Conservation (phyloP, 1,140 invertebrate genomes). For the Danaus melanippus region DNA sequence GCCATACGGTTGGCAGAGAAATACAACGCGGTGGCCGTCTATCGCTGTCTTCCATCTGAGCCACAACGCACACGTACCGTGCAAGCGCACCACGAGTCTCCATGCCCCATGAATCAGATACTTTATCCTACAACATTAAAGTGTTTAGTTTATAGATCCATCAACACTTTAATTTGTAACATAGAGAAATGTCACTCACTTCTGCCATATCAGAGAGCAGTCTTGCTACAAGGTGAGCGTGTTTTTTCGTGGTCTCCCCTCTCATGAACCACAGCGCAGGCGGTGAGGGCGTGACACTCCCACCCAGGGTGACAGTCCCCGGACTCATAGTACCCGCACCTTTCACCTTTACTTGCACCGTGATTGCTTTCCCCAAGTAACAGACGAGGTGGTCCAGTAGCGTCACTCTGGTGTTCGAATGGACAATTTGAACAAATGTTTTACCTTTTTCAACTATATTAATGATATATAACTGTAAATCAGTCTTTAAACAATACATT, state of each 20-base stretch:
- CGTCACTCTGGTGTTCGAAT: conserved; percentile 34
- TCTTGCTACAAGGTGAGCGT: conserved; percentile 90
- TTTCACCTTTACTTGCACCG: conserved; percentile 72
- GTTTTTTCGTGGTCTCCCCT: conserved; percentile 85
- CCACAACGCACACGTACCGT: conserved; percentile 89
- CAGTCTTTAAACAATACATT: too few species aligned
- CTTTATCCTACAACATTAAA: conserved; percentile 78
- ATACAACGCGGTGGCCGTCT: conserved; percentile 84
- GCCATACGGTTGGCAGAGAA: conserved; percentile 88
- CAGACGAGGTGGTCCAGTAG: conserved; percentile 62
- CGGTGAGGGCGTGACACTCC: conserved; percentile 32
- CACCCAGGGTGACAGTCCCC: conserved; percentile 46
- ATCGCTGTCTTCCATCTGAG: conserved; percentile 83
- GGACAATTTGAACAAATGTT: too few species aligned
- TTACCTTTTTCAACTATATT: too few species aligned
- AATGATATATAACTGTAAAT: too few species aligned
- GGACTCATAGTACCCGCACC: conserved; percentile 74
- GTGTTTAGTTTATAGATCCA: too few species aligned
- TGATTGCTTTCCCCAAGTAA: conserved; percentile 64
- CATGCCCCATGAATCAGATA: conserved; percentile 88
- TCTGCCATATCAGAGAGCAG: conserved; percentile 93
- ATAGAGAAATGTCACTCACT: conserved; percentile 64
- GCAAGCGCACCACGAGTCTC: conserved; percentile 94
- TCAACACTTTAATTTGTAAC: neutral
- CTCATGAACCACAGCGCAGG: conserved; percentile 84